Conservation (phyloP, 2,888 invertebrate species). For the Cremastobaeus sp. region DNA sequence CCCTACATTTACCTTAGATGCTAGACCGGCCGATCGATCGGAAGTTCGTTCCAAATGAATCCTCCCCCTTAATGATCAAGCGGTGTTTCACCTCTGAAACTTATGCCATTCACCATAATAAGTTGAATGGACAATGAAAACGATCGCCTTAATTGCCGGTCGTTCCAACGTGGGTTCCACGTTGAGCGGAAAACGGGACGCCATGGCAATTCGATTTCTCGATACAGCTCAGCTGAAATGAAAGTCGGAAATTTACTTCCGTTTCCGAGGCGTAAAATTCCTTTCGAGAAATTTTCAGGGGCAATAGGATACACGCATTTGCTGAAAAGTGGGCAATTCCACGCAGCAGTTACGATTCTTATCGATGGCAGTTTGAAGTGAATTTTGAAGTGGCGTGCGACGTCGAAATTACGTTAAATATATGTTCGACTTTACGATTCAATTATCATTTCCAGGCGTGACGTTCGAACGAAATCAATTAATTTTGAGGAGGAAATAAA, state of each 20-base stretch:
- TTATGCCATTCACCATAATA: conserved; percentile 37
- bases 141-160: conserved; percentile 34
- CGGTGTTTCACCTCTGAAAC: too few relatives aligned
- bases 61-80: too few relatives aligned
- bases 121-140: conserved; percentile 49
- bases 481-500: neutral
- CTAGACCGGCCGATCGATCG: too few relatives aligned
- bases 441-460: neutral
- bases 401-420: conserved; percentile 23
- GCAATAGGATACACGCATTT: neutral
- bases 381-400: conserved; percentile 25
- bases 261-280: conserved; percentile 25
- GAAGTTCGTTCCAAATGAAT: too few relatives aligned
- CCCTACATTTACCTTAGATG: too few relatives aligned
- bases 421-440: conserved; percentile 10
- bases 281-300: conserved; percentile 1
- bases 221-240: conserved; percentile 28
- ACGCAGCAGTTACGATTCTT: conserved; percentile 23
- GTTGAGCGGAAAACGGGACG: neutral
- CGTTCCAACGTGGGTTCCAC: conserved; percentile 29
- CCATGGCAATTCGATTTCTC: conserved; percentile 30
- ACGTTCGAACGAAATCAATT: neutral
- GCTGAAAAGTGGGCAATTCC: conserved; percentile 2
- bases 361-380: conserved; percentile 30
- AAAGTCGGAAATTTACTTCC: conserved; percentile 39